Evolutionary conservation across 1,140 invertebrate genomes (phyloP).

Genomic region (Brachionus rotundiformis): DNA sequence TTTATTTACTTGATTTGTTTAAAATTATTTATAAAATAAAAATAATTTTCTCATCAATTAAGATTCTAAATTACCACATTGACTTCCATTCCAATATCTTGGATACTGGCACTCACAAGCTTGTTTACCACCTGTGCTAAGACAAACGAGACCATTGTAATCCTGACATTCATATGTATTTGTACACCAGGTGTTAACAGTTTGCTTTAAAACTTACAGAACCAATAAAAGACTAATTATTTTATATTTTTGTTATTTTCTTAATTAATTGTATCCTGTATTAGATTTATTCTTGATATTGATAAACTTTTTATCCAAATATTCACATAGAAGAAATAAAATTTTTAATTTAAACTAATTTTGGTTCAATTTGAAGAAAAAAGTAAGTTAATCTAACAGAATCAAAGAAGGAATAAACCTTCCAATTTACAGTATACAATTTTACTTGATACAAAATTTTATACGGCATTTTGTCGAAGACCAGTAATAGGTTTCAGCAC

Average conservation of each 20-base stretch:
- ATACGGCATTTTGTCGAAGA: neutral
- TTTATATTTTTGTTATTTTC: neutral
- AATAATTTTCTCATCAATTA: neutral
- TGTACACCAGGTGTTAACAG: neutral
- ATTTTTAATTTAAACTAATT: no score
- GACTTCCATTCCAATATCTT: constrained; percentile 26
- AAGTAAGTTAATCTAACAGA: no score
- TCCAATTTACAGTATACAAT: no score
- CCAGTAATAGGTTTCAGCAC: neutral
- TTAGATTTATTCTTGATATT: no score
- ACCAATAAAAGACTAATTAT: neutral
- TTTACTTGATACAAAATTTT: no score
- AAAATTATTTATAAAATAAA: neutral
- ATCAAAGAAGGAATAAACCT: no score
- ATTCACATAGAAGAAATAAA: no score
- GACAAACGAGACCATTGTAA: neutral
- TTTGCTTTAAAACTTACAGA: neutral
- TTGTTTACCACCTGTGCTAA: neutral
- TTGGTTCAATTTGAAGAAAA: no score
- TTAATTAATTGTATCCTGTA: no score
- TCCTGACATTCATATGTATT: neutral
- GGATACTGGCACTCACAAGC: neutral
- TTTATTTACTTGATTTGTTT: neutral
- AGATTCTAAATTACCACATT: constrained; percentile 2
- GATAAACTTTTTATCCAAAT: no score